These are phyloP conservation scores for Microplitis demolitor DNA, from an alignment of 1,140 invertebrate species.

Conservation along the genomic window DNA sequence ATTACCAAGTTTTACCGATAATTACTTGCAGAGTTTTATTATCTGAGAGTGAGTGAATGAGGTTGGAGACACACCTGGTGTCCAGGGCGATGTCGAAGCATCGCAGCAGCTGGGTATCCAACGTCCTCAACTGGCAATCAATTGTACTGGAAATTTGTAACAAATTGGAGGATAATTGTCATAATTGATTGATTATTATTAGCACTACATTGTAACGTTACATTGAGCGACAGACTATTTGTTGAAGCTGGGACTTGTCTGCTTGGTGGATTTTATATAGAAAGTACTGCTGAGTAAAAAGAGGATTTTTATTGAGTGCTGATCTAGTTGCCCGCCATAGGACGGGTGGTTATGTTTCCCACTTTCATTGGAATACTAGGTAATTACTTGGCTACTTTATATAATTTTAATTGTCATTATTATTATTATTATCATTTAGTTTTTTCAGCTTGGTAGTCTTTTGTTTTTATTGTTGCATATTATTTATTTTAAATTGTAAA, in stretches of 20 bases:
- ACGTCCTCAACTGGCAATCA: constrained; percentile 4
- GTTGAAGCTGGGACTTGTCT: background rate
- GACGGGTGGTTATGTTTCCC: constrained; percentile 76
- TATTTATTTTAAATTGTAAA: no score
- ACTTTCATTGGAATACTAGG: constrained; percentile 73
- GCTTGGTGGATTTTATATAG: no score
- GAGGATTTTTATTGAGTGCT: background rate
- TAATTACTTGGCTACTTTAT: constrained; percentile 53
- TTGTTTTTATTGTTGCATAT: no score
- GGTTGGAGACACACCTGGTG: constrained; percentile 11
- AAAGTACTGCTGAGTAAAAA: background rate
- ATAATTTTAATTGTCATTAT: background rate
- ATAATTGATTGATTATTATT: background rate
- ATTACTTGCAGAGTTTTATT: background rate
- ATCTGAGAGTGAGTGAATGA: background rate
- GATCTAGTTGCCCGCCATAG: constrained; percentile 43
- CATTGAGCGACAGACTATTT: background rate
- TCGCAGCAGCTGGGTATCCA: constrained; percentile 18
- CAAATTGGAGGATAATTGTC: background rate
- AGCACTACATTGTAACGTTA: background rate
- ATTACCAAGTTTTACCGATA: background rate
- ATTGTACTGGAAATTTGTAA: background rate
- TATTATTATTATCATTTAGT: background rate
- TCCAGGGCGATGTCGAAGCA: constrained; percentile 23
- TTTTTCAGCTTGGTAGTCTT: no score